phyloP scores from a whole-genome alignment of 2,797 vertebrate species.

The Darevskia mixta region DNA sequence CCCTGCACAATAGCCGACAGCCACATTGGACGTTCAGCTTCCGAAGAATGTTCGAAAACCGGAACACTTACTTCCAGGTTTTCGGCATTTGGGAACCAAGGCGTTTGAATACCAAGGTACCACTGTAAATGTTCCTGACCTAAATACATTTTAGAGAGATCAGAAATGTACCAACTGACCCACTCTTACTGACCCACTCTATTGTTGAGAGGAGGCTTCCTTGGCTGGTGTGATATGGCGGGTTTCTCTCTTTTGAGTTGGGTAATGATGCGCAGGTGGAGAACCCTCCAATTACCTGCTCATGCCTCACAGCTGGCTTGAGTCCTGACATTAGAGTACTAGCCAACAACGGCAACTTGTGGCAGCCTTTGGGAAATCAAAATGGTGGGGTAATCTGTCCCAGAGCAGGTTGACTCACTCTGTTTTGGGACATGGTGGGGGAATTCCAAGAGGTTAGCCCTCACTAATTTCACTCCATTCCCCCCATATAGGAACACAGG shows the following conservation, averaged over 20 bases:
- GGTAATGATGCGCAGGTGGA: not conserved
- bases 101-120: no score
- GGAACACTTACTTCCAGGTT: no score
- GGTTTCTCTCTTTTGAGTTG: not conserved
- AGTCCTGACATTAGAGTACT: not conserved
- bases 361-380: not conserved
- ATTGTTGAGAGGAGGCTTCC: not conserved
- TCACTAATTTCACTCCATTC: constrained; percentile 10
- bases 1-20: no score
- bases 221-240: not conserved
- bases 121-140: not conserved
- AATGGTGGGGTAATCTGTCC: not conserved
- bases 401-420: not conserved
- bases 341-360: not conserved
- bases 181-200: not conserved
- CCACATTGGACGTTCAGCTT: no score
- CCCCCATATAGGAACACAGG: no score
- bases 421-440: not conserved
- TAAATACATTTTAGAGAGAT: not conserved
- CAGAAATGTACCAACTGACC: not conserved
- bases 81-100: no score
- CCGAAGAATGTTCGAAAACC: no score
- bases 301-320: not conserved
- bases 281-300: not conserved
- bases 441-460: not conserved